A percentile compares a stretch with the other conserved stretches of the same genome.
phyloP scores from a whole-genome alignment of 2,797 vertebrate genomes.

The Enteromius mattozi region DNA sequence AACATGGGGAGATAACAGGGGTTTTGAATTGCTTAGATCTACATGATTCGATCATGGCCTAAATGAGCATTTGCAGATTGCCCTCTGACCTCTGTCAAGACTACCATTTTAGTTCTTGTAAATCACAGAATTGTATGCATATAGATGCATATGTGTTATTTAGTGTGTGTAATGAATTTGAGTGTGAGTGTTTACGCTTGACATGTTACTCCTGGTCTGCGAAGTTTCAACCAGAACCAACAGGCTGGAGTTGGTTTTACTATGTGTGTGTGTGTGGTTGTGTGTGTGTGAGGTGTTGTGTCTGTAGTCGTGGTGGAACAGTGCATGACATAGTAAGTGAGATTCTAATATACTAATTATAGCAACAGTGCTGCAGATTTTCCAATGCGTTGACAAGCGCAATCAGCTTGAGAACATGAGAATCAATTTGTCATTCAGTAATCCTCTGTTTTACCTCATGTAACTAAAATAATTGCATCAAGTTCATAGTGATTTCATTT shows the following conservation, averaged over 20 bases:
- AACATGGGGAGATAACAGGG: neutral
- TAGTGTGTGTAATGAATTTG: neutral
- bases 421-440: conserved; percentile 2
- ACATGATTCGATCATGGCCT: neutral
- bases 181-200: conserved; percentile 2
- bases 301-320: conserved; percentile 19
- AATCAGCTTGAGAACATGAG: neutral
- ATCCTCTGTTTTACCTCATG: neutral
- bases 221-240: conserved; percentile 28
- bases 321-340: conserved; percentile 20
- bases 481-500: neutral
- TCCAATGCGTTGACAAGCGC: neutral
- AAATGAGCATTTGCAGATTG: neutral
- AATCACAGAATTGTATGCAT: neutral
- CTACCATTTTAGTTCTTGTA: neutral
- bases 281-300: neutral
- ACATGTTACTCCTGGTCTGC: neutral
- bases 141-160: neutral
- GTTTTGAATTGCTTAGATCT: neutral
- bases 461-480: neutral
- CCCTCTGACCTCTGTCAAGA: neutral
- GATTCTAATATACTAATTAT: conserved; percentile 34
- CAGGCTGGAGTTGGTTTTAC: conserved; percentile 16
- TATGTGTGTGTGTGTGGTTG: neutral
- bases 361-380: conserved; percentile 2